A percentile compares a stretch with the other conserved stretches of the same genome.
Conservation (phyloP, 1,140 invertebrate species). For the Cotesia vestalis region DNA sequence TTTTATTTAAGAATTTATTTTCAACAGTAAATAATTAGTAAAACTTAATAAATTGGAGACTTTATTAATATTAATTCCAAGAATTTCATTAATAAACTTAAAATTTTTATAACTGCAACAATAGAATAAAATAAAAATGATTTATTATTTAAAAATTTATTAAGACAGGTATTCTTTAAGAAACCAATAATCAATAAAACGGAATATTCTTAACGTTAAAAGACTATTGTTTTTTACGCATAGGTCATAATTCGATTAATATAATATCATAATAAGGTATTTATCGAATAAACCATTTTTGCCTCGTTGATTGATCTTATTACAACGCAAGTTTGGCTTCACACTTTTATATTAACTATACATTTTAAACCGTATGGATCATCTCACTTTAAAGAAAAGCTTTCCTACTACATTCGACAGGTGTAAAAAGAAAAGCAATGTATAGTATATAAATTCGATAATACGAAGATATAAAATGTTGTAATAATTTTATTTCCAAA, state of each 20-base stretch:
- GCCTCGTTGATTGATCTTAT: conserved; percentile 55
- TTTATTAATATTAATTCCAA: too few relatives aligned
- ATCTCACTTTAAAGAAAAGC: conserved; percentile 4
- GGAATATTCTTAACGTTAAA: neutral
- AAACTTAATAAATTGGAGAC: too few relatives aligned
- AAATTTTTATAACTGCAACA: too few relatives aligned
- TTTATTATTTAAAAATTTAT: too few relatives aligned
- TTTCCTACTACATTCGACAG: conserved; percentile 1
- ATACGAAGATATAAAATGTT: neutral
- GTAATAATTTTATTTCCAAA: neutral
- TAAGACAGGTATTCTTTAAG: neutral
- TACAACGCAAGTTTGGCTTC: conserved; percentile 49
- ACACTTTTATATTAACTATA: conserved; percentile 31
- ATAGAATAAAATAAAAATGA: too few relatives aligned
- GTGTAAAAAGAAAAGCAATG: neutral
- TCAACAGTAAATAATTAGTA: too few relatives aligned
- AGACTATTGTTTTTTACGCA: conserved; percentile 12
- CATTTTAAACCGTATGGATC: conserved; percentile 2
- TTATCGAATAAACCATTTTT: conserved; percentile 55
- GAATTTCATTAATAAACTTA: too few relatives aligned
- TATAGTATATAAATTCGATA: neutral
- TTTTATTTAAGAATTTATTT: too few relatives aligned
- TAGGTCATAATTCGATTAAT: conserved; percentile 52
- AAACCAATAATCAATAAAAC: neutral
- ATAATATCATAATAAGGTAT: conserved; percentile 46